These are phyloP conservation scores for Diloba caeruleocephala DNA, from an alignment of 2,888 invertebrate genomes.

Conservation along the genomic window DNA sequence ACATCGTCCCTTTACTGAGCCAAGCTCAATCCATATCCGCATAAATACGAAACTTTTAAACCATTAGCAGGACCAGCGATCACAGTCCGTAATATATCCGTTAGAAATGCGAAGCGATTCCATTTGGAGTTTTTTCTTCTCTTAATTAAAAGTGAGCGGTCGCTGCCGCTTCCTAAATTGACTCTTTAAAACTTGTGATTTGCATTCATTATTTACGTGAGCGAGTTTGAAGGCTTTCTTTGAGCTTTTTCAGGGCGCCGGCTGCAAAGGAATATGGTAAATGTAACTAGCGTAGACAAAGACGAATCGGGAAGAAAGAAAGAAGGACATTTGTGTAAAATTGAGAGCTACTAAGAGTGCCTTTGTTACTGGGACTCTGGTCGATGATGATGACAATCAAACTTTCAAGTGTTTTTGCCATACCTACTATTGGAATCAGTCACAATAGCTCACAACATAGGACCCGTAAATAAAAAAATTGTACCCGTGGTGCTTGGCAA, in stretches of 20 bases:
- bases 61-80: slow-evolving; percentile 48
- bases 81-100: slow-evolving; percentile 59
- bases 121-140: slow-evolving; percentile 60
- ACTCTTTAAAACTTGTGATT: slow-evolving; percentile 78
- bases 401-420: too few species aligned
- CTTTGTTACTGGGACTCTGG: too few species aligned
- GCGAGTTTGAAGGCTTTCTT: slow-evolving; percentile 15
- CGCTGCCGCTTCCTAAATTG: slow-evolving; percentile 68
- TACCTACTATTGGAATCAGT: too few species aligned
- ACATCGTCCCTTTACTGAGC: slow-evolving; percentile 22
- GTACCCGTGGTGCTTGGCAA: too few species aligned
- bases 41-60: slow-evolving; percentile 50
- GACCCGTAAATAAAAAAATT: too few species aligned
- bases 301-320: too few species aligned
- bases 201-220: slow-evolving; percentile 64
- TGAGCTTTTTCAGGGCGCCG: not conserved
- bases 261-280: not conserved
- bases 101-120: slow-evolving; percentile 63
- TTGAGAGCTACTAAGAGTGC: too few species aligned
- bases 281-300: not conserved
- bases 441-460: too few species aligned
- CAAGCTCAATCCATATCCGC: slow-evolving; percentile 26
- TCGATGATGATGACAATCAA: too few species aligned
- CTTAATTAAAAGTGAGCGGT: slow-evolving; percentile 71
- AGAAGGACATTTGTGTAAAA: too few species aligned